phyloP scores from a whole-genome alignment of 2,113 vertebrate species.

The Jaculus jaculus region DNA sequence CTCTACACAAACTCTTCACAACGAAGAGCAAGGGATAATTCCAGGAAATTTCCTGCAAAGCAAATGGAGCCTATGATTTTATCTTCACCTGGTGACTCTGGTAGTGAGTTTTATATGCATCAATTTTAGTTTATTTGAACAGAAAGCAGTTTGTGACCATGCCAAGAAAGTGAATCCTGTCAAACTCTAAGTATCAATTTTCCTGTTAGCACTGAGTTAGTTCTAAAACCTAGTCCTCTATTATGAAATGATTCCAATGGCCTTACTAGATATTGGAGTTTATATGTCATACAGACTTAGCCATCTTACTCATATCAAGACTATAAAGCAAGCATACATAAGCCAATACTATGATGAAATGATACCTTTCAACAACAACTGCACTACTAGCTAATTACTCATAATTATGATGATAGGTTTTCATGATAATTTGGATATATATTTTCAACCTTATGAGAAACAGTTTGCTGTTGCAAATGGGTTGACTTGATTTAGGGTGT shows the following conservation, averaged over 20 bases:
- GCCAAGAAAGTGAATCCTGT: neutral
- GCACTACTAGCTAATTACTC: constrained; percentile 1
- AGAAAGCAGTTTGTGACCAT: neutral
- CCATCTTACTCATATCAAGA: neutral
- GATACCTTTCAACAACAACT: neutral
- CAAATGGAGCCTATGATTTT: neutral
- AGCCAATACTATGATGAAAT: neutral
- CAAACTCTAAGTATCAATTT: neutral
- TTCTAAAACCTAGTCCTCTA: constrained; percentile 1
- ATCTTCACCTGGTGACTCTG: too few relatives aligned
- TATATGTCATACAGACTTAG: neutral
- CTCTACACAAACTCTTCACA: neutral
- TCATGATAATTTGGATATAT: neutral
- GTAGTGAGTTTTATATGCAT: neutral
- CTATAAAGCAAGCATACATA: neutral
- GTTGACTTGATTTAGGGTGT: neutral
- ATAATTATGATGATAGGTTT: neutral
- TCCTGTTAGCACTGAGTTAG: neutral
- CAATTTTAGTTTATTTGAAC: neutral
- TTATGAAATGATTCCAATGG: neutral
- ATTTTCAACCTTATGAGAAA: constrained; percentile 3
- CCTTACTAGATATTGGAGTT: neutral
- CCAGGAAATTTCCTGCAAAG: neutral
- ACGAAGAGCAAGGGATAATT: neutral
- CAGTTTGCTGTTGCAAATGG: neutral